Conservation (phyloP, 2,888 invertebrate species). For the Platypus cylindrus region DNA sequence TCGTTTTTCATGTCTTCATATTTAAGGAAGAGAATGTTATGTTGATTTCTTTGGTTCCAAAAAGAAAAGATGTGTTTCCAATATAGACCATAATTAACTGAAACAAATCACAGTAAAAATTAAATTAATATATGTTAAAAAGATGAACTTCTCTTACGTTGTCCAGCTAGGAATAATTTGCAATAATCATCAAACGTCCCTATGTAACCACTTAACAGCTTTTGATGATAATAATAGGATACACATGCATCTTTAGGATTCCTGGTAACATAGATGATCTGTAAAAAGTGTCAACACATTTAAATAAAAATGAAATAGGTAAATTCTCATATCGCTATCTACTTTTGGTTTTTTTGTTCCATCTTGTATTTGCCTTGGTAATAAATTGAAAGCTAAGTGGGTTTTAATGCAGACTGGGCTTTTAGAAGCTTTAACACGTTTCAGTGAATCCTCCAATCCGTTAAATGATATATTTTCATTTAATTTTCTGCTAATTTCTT, state of each 20-base stretch:
- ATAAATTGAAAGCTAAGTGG: slow-evolving; percentile 45
- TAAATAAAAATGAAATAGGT: neutral
- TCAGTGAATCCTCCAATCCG: no score
- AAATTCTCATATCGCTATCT: no score
- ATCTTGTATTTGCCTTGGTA: slow-evolving; percentile 38
- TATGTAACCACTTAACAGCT: slow-evolving; percentile 41
- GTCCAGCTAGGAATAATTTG: slow-evolving; percentile 45
- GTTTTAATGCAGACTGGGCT: slow-evolving; percentile 45
- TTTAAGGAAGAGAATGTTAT: slow-evolving; percentile 27
- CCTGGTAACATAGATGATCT: slow-evolving; percentile 55
- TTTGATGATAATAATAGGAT: slow-evolving; percentile 54
- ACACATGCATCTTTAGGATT: slow-evolving; percentile 60
- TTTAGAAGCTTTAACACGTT: slow-evolving; percentile 16
- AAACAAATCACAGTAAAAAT: slow-evolving; percentile 7
- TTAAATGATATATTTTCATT: no score
- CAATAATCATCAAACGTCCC: slow-evolving; percentile 44
- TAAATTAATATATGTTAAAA: neutral
- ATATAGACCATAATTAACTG: slow-evolving; percentile 25
- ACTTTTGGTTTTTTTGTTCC: slow-evolving; percentile 31
- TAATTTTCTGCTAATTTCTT: no score
- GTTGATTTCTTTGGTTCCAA: slow-evolving; percentile 23
- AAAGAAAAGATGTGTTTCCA: slow-evolving; percentile 27
- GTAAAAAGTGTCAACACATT: slow-evolving; percentile 20
- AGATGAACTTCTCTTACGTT: slow-evolving; percentile 31
- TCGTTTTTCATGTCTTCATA: slow-evolving; percentile 28